Base-by-base conservation (phyloP, 2,797 vertebrate genomes). In the Sphaeramia orbicularis region DNA sequence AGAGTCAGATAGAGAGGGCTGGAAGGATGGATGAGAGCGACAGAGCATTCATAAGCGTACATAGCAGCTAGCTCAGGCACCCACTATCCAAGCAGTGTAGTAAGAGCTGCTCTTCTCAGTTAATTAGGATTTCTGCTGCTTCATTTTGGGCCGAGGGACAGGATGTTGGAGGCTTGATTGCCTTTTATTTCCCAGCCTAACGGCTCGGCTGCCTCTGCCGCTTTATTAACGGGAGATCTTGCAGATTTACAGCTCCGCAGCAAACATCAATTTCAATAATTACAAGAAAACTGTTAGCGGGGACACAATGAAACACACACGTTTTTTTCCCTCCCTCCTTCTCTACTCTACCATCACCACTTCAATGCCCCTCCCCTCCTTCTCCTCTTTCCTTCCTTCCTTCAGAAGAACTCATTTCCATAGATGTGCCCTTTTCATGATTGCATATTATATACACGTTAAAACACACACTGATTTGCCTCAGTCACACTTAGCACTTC, bases 51-150 rank as follows among this genome's bases (percentile, higher is more conserved):
- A 90, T 89, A 88, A 90, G 73, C 72, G 71, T 66, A 71, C 21
- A 85, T 35, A 35, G 81, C 71, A 80, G 65, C 77, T 60, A 71
- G 83, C 72, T 71, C 55, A 70, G 68, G 65, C 61, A 71, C 58
- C 4, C 57, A 87, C 72, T 63, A 83, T 55, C 76, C 74, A 10
- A 80, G 78, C 59, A 57, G 66, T 75, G 69, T 56, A 78, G 71
- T 64, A 82, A 85, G 88, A 91, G 84, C 64, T 42, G 76, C 76
- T 84, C 87, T 90, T 80, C 85, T 84, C 85, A 83, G 87, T 92
- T 94, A 92, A 95, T 94, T 94, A 93, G 92, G 87, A 91, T 92
- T 93, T 93, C 91, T 92, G 88, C 92, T 65, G 91, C 88, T 93
- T 90, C 90, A 63, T 91, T 91, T 87, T 86, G 62, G 82, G 80